Base-by-base conservation (phyloP, 2,888 invertebrate species). In the Strigamia crassipes region DNA sequence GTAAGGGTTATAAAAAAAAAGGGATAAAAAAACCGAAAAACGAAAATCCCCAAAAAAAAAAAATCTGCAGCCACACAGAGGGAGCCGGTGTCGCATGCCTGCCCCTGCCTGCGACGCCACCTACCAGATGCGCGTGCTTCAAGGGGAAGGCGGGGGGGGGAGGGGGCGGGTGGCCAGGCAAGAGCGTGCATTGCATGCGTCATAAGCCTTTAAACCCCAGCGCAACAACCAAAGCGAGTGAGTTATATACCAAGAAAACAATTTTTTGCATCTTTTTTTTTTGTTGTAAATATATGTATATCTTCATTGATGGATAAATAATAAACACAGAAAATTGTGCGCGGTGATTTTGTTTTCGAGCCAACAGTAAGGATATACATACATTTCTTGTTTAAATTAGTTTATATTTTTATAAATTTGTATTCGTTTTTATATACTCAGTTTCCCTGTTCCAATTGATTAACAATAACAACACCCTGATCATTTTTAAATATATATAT, bases 211-310 rank as follows among this genome's bases (percentile, higher is more conserved):
- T 23, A 34, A 78, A 78, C 78, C 78, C 34, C 78, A 78, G 41
- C 78, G 41, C 78, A 78, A 78, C 78, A 78, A 78, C 78, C 78
- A 78, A 78, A 78, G 78, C 78, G 31, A 27, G 78, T 38, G 78
- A 38, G 78, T 78, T 78, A 78, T 41, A 78, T 78, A 41, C 38
- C 78, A 78, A 78, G 61, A 66, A 66, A 66, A 66, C 12, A 66
- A 66, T 66, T 66, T 46, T 46, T n/a, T 46, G n/a, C 10, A 46
- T n/a, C 13, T 46, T 46, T 46, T 46, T 46, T 46, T 15, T 46
- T 46, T 46, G 4, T 15, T 15, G 46, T 13, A n/a, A 46, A n/a
- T 46, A 46, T 46, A 46, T 46, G 46, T 46, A 46, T 46, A 46
- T 46, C 46, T 15, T 46, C 46, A 46, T n/a, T 46, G 46, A 5